Evolutionary conservation across 2,113 vertebrate genomes (phyloP), one percentile per base, ranked within the genome.

Genomic region (Triplophysa dalaica): DNA sequence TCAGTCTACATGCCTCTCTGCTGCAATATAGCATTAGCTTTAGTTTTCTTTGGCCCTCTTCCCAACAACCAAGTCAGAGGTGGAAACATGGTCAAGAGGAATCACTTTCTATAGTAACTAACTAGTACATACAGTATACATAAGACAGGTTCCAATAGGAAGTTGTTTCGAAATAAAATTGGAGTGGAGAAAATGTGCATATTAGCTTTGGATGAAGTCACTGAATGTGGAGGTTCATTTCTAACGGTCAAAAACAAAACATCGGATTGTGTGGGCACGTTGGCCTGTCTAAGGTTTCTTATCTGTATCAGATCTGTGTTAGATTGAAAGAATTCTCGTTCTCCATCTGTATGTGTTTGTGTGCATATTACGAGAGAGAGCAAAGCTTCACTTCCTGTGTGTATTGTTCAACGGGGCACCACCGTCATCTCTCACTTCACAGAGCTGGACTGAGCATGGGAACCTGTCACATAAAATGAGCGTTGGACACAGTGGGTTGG

Each of bases 391-490:
- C 26, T 77, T 77, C 75, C 75, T 77, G 75, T 77, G 75, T 66
- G 75, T 77, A 77, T 75, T 75, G 73, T 75, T 75, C 21, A 48
- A 29, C 19, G 22, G 21, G 72, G 72, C 58, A 75, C 73, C 58
- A 26, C 45, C 58, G 1, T 63, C 73, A 75, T 48, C 58, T 45
- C 75, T 66, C 3, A 24, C 62, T 65, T 2, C 12, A 13, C 11
- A 38, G 62, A 11, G 61, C 74, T 21, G 24, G 17, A 38, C 75
- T 65, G 45, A 77, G 75, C 62, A 65, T 77, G 75, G 75, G 75
- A 77, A 77, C 75, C 60, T 77, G 75, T 65, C 75, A 65, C 62
- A 33, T 52, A 33, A 77, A 77, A 77, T 65, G 22, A 77, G 62
- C 61, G 12, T 62, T 52, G 61, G 45, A 43, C 70, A 61, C 70